These are phyloP conservation scores for Hylaeus anthracinus DNA, from an alignment of 1,140 invertebrate genomes.

Conservation along the genomic window DNA sequence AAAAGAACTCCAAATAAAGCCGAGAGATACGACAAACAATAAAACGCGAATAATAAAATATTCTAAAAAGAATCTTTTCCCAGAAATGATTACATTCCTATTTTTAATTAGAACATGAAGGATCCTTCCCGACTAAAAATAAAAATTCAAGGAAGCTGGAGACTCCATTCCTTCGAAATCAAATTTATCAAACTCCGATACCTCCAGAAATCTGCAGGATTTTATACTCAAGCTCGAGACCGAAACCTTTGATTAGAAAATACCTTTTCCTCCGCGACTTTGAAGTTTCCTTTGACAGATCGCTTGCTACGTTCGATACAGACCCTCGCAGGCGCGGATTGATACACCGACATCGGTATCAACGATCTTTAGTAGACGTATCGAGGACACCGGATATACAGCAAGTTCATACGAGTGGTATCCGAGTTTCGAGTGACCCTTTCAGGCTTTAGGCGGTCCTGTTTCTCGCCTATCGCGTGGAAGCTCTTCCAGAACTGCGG, in stretches of 20 bases:
- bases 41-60: too few species aligned
- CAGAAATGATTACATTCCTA: too few species aligned
- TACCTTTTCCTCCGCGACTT: neutral
- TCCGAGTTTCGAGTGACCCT: slow-evolving; percentile 50
- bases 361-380: neutral
- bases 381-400: slow-evolving; percentile 31
- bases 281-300: neutral
- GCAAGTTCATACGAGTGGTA: slow-evolving; percentile 33
- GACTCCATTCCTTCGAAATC: too few species aligned
- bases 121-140: too few species aligned
- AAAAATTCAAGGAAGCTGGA: too few species aligned
- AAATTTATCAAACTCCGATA: too few species aligned
- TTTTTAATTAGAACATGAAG: too few species aligned
- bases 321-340: neutral
- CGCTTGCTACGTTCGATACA: neutral
- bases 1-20: too few species aligned
- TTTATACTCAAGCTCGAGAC: neutral
- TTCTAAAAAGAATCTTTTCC: too few species aligned
- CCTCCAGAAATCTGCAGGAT: neutral
- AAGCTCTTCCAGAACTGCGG: neutral
- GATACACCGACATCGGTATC: slow-evolving; percentile 35
- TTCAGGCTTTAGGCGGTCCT: slow-evolving; percentile 52
- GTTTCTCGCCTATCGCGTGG: slow-evolving; percentile 7
- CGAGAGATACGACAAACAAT: too few species aligned
- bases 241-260: neutral